Evolutionary conservation across 2,113 vertebrate species (phyloP).

Genomic region (Cebidichthys violaceus): DNA sequence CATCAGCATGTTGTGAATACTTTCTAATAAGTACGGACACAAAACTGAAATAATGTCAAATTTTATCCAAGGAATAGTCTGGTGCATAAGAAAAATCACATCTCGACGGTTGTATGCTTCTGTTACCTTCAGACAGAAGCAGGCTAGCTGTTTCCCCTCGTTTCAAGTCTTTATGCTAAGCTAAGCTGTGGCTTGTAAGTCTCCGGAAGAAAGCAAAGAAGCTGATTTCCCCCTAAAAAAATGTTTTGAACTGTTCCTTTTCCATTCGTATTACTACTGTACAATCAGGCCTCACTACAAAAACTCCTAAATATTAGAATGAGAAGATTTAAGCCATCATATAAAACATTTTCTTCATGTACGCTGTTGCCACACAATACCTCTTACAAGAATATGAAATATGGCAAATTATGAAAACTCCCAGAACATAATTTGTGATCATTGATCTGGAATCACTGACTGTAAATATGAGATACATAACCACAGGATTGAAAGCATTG

Average conservation of each 20-base stretch:
- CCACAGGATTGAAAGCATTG: background rate
- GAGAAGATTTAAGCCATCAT: background rate
- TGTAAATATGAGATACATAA: background rate
- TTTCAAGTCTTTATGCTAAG: background rate
- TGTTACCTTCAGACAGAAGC: background rate
- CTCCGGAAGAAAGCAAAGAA: background rate
- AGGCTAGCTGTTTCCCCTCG: too few species aligned
- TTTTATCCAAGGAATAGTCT: background rate
- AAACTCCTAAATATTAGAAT: background rate
- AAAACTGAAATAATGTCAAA: background rate
- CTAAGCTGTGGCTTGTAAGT: background rate
- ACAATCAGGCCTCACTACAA: background rate
- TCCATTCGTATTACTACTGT: background rate
- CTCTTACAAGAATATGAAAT: background rate
- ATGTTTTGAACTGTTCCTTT: background rate
- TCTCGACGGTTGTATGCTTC: background rate
- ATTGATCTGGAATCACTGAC: slow-evolving; percentile 7
- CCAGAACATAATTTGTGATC: background rate
- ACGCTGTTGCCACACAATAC: background rate
- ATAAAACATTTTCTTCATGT: background rate
- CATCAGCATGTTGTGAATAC: background rate
- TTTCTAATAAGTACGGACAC: background rate
- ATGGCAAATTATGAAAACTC: background rate
- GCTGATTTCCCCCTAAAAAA: background rate
- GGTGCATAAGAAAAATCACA: background rate